A percentile compares a stretch with the other conserved stretches of the same genome.
phyloP scores from a whole-genome alignment of 2,113 vertebrate species.

The Campylomormyrus tamandua region DNA sequence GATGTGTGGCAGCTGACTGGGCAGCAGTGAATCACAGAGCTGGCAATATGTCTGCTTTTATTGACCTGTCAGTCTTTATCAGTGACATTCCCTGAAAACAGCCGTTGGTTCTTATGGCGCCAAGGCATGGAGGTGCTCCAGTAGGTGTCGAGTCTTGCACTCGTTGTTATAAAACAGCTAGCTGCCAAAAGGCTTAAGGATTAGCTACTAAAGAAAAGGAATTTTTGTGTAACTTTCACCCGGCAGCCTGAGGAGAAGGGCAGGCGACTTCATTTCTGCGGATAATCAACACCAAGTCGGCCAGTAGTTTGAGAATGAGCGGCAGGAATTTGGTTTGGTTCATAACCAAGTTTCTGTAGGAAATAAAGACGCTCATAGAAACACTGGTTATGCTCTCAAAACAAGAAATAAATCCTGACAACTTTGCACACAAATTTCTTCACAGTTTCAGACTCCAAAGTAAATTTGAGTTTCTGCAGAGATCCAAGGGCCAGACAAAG shows the following conservation, averaged over 20 bases:
- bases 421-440: conserved; percentile 57
- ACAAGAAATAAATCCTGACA: conserved; percentile 56
- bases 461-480: conserved; percentile 45
- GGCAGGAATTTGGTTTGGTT: neutral
- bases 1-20: conserved; percentile 56
- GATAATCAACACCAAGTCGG: neutral
- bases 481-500: conserved; percentile 54
- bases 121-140: conserved; percentile 8
- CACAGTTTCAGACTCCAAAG: conserved; percentile 57
- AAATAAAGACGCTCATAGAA: conserved; percentile 16
- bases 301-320: neutral
- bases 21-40: conserved; percentile 44
- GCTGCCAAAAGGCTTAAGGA: neutral
- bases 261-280: neutral
- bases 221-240: neutral
- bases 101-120: conserved; percentile 57
- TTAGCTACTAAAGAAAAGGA: neutral
- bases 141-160: neutral
- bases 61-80: conserved; percentile 62
- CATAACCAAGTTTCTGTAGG: neutral
- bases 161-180: neutral
- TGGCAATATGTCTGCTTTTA: conserved; percentile 61
- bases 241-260: neutral
- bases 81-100: conserved; percentile 57
- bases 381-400: conserved; percentile 41